Conservation (phyloP, 2,888 invertebrate species). For the Aricia artaxerxes region DNA sequence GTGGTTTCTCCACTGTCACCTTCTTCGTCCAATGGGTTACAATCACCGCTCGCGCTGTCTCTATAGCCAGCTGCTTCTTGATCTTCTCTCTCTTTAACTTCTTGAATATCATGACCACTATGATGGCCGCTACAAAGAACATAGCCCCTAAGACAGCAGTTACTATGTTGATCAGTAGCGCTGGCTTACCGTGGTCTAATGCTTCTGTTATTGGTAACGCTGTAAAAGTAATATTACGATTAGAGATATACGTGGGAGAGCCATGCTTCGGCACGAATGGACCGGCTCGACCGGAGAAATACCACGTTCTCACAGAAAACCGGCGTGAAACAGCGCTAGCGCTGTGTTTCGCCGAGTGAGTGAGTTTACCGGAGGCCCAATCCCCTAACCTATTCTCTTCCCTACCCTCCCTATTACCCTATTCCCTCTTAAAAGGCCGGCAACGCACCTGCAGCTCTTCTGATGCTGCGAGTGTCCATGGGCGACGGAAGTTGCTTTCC, state of each 20-base stretch:
- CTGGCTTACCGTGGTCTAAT: constrained; percentile 72
- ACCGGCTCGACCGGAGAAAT: no score
- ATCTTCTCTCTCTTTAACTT: constrained; percentile 88
- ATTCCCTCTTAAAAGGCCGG: no score
- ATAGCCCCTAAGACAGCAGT: constrained; percentile 81
- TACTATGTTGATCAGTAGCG: constrained; percentile 79
- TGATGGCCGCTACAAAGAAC: constrained; percentile 80
- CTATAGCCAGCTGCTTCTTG: constrained; percentile 89
- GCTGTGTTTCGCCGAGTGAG: no score
- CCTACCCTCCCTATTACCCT: no score
- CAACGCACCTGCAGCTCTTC: no score
- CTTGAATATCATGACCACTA: constrained; percentile 84
- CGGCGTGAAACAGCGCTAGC: no score
- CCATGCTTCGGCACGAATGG: no score
- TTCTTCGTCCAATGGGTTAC: constrained; percentile 95
- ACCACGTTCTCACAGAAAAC: no score
- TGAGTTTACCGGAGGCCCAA: no score
- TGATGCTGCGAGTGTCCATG: no score
- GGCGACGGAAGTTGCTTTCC: no score
- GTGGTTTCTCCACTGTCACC: constrained; percentile 91
- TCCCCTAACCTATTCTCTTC: no score
- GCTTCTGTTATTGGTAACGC: constrained; percentile 63
- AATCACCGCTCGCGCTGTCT: constrained; percentile 89
- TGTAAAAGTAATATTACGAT: constrained; percentile 40
- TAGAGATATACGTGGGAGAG: neutral